Conservation (phyloP, 1,140 invertebrate genomes). For the Anagrus nilaparvatae region DNA sequence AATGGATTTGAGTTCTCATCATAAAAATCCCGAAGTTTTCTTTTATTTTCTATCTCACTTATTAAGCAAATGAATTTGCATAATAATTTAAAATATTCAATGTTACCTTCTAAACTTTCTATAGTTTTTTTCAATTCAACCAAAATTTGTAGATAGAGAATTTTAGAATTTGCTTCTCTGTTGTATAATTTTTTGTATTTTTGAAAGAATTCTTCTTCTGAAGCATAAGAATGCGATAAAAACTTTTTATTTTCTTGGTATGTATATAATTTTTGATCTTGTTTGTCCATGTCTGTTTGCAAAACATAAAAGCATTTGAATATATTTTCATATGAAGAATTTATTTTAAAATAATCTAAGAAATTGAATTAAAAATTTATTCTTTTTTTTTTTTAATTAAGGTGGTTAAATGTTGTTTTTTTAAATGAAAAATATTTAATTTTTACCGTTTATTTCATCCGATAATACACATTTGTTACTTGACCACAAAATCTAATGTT, state of each 20-base stretch:
- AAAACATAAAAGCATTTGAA: too few species aligned
- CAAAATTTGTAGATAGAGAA: not conserved
- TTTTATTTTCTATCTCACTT: not conserved
- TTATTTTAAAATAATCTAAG: too few species aligned
- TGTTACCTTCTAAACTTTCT: constrained; percentile 3
- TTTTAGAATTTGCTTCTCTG: not conserved
- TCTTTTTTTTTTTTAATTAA: too few species aligned
- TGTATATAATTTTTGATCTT: too few species aligned
- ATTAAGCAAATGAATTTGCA: constrained; percentile 2
- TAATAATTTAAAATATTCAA: constrained; percentile 9
- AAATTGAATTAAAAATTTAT: too few species aligned
- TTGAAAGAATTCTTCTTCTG: not conserved
- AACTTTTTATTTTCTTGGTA: not conserved
- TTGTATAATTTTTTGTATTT: not conserved
- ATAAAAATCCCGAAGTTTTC: not conserved
- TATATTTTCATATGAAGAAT: too few species aligned
- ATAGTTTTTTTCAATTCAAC: constrained; percentile 10
- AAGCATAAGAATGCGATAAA: not conserved
- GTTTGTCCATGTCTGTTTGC: too few species aligned
- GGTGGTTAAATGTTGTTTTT: too few species aligned
- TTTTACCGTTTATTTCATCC: too few species aligned
- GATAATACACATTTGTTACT: too few species aligned
- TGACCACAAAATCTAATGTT: too few species aligned
- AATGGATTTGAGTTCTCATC: not conserved
- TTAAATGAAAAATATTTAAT: too few species aligned